Evolutionary conservation across 2,797 vertebrate genomes (phyloP).

Genomic region (Micropoecilia bifurca): DNA sequence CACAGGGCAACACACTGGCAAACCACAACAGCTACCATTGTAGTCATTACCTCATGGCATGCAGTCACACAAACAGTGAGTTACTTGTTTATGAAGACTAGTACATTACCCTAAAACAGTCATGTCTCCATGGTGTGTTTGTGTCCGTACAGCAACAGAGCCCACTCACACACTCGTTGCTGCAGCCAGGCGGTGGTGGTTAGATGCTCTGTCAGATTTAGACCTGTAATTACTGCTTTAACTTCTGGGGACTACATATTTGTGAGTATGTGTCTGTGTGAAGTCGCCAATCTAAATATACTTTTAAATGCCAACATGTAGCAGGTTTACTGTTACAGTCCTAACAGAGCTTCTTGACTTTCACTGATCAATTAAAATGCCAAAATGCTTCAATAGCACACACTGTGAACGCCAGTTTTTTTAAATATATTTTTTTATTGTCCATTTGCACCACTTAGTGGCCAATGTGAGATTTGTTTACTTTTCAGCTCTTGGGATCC

Average conservation of each 20-base stretch:
- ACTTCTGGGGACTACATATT: conserved; percentile 38
- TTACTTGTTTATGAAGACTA: conserved; percentile 1
- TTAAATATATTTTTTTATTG: neutral
- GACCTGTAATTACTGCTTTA: conserved; percentile 66
- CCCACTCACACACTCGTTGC: conserved; percentile 38
- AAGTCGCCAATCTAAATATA: conserved; percentile 18
- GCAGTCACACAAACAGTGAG: neutral
- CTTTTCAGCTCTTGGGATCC: neutral
- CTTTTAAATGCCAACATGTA: conserved; percentile 16
- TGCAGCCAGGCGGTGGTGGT: conserved; percentile 50
- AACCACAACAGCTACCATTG: neutral
- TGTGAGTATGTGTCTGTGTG: conserved; percentile 34
- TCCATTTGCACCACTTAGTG: conserved; percentile 46
- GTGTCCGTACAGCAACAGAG: conserved; percentile 7
- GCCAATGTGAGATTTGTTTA: conserved; percentile 10
- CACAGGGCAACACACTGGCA: neutral
- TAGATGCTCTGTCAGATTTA: conserved; percentile 71
- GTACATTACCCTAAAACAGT: conserved; percentile 7
- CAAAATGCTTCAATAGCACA: neutral
- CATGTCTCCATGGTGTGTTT: neutral
- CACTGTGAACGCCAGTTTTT: neutral
- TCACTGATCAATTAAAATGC: neutral
- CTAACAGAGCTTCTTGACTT: neutral
- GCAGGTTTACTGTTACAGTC: conserved; percentile 11
- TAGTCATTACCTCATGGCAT: neutral